A percentile compares a stretch with the other conserved stretches of the same genome.
These are phyloP conservation scores for Lepus europaeus DNA, from an alignment of 2,113 vertebrate genomes.

Conservation along the genomic window DNA sequence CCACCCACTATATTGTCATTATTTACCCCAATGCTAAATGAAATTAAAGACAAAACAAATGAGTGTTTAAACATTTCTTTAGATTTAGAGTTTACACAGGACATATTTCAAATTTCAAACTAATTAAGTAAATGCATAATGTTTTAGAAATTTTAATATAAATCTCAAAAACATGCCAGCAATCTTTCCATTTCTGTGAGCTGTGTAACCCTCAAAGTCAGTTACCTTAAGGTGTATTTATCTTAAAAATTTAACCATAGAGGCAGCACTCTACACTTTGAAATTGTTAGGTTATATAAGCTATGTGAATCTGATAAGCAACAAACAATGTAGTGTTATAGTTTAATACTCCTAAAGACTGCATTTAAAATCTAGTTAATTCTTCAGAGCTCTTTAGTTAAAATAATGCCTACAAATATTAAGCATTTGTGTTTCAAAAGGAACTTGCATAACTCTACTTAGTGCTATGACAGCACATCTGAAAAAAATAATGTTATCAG, in stretches of 20 bases:
- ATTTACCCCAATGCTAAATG: background rate
- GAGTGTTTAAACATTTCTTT: background rate
- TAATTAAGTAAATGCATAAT: constrained; percentile 25
- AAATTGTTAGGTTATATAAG: background rate
- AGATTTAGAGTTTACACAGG: background rate
- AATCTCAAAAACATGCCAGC: background rate
- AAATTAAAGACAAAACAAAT: background rate
- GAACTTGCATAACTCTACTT: background rate
- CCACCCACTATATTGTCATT: background rate
- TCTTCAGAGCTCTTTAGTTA: background rate
- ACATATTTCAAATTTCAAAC: constrained; percentile 12
- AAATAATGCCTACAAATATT: constrained; percentile 16
- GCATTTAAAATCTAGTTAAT: background rate
- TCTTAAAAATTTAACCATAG: constrained; percentile 50
- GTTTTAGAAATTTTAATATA: constrained; percentile 18
- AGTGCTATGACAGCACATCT: background rate
- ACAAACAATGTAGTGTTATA: background rate
- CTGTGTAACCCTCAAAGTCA: background rate
- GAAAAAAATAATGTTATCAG: constrained; percentile 30
- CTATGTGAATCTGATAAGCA: background rate
- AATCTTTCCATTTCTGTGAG: background rate
- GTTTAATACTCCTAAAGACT: constrained; percentile 35
- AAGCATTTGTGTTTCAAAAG: constrained; percentile 52
- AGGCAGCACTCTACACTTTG: background rate
- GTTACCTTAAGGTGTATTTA: background rate